Evolutionary conservation across 2,113 vertebrate genomes (phyloP).

Genomic region (Gasterosteus nipponicus): DNA sequence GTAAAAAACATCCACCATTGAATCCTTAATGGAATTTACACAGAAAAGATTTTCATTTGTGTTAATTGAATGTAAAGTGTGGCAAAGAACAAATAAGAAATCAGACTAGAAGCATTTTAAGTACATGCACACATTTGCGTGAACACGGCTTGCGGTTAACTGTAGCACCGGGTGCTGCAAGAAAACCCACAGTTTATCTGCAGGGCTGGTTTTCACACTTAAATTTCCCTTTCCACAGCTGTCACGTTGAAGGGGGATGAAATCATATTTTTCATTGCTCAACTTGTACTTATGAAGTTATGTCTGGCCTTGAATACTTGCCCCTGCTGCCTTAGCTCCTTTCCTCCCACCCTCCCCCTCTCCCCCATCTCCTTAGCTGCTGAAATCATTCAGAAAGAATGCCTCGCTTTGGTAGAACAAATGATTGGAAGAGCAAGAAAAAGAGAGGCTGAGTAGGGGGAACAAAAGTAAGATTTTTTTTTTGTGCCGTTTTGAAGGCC

Average conservation of each 20-base stretch:
- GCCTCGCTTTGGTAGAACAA: conserved; percentile 71
- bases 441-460: conserved; percentile 33
- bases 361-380: conserved; percentile 51
- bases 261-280: conserved; percentile 75
- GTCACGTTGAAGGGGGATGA: conserved; percentile 68
- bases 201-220: conserved; percentile 55
- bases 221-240: conserved; percentile 56
- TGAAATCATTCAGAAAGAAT: conserved; percentile 82
- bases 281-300: conserved; percentile 78
- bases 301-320: conserved; percentile 68
- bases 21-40: neutral
- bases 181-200: conserved; percentile 50
- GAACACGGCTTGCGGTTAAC: conserved; percentile 2
- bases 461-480: conserved; percentile 45
- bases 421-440: conserved; percentile 62
- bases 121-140: neutral
- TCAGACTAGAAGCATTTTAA: neutral
- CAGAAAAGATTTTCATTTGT: neutral
- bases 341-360: conserved; percentile 24
- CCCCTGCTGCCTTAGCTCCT: conserved; percentile 63
- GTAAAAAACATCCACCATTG: neutral
- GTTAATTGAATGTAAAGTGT: neutral
- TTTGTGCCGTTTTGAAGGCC: conserved; percentile 47
- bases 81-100: neutral
- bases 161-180: conserved; percentile 19